Evolutionary conservation across 2,113 vertebrate genomes (phyloP), one percentile per base, ranked within the genome.

Genomic region (Oreochromis aureus): DNA sequence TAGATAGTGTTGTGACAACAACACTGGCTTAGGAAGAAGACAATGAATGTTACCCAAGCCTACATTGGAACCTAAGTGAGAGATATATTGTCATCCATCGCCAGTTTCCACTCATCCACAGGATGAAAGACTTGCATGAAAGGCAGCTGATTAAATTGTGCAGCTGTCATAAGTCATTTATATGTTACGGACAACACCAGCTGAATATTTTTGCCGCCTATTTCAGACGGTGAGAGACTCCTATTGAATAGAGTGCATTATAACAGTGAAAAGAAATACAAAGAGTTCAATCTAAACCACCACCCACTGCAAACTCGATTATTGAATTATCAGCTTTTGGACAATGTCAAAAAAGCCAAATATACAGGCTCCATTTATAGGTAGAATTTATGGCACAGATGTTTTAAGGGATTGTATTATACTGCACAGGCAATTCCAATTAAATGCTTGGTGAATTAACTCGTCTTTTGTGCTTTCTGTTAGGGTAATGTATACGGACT

Each of bases 81-180:
- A 71, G 66, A 71, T 46, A 24, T 71, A 66, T 39, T 66, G 5
- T 44, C 39, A 69, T 41, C 36, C 63, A 71, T 41, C 7, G 2
- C 12, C 39, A 46, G 69, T 46, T 73, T 44, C 69, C 5, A 0
- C 22, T 73, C 41, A 73, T 6, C 41, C 41, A 18, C 2, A 71
- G 66, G 8, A 71, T 71, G 13, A 73, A 46, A 46, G 41, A 46
- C 69, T 73, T 41, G n/a, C 66, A 73, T 27, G 22, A 46, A 46
- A 46, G 39, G 22, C 39, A 73, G 66, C 44, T 46, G 41, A 73
- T 73, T 27, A 73, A 73, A 73, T 18, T 73, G 22, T 16, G 24
- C 41, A 46, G 41, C 41, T 46, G 69, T 73, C 34, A 69, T 27
- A 73, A 73, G 22, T 73, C 22, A 73, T 73, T 46, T 46, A 73